phyloP scores from a whole-genome alignment of 2,797 vertebrate species.

The Cichlasoma orientale region DNA sequence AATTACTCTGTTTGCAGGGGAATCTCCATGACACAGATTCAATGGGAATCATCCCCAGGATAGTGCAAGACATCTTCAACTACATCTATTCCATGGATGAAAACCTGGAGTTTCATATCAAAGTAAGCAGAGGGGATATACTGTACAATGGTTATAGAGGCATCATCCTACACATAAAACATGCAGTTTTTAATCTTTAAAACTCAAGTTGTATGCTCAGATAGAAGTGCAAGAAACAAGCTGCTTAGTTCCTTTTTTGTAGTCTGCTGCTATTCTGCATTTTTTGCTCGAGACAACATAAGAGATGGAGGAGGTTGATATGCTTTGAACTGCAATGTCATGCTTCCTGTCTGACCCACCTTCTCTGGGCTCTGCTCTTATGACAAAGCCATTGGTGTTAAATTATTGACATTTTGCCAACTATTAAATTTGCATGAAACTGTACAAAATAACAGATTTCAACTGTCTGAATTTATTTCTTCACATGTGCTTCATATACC shows the following conservation, averaged over 20 bases:
- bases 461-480: not conserved
- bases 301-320: not conserved
- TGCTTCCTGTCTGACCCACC: slow-evolving; percentile 6
- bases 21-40: slow-evolving; percentile 93
- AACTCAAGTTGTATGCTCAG: not conserved
- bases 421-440: too few relatives aligned
- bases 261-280: not conserved
- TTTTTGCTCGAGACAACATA: not conserved
- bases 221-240: not conserved
- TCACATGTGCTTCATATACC: too few relatives aligned
- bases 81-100: slow-evolving; percentile 99
- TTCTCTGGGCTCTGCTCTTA: not conserved
- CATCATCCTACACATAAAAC: not conserved
- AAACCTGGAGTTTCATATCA: slow-evolving; percentile 99
- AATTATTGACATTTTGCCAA: not conserved
- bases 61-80: slow-evolving; percentile 99
- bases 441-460: not conserved
- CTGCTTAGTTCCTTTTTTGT: not conserved
- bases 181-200: not conserved
- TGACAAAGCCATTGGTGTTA: not conserved
- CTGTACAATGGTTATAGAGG: not conserved
- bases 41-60: slow-evolving; percentile 99
- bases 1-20: slow-evolving; percentile 78
- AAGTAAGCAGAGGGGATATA: slow-evolving; percentile 66
- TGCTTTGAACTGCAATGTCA: slow-evolving; percentile 7